Conservation (phyloP, 1,140 invertebrate species). For the silkworm (Bombyx mori) region ASM3026992v2 NC_085119.1:11231001-11231500, state of each 20-base stretch:
- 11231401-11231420: too few relatives aligned
- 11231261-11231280: constrained; percentile 65
- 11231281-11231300: constrained; percentile 68
- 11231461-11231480: too few relatives aligned
- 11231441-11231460: too few relatives aligned
- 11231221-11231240: constrained; percentile 66
- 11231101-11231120: constrained; percentile 5
- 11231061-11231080: not conserved
- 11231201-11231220: constrained; percentile 69
- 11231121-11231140: not conserved
- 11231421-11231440: too few relatives aligned
- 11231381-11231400: too few relatives aligned
- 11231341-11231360: too few relatives aligned
- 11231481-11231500: too few relatives aligned
- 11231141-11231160: constrained; percentile 3
- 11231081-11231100: constrained; percentile 3
- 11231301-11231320: constrained; percentile 66
- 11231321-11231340: constrained; percentile 45
- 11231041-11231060: not conserved
- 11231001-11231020: too few relatives aligned
- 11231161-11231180: constrained; percentile 16
- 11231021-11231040: too few relatives aligned
- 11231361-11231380: too few relatives aligned
- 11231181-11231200: constrained; percentile 29
- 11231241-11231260: constrained; percentile 55